These are phyloP conservation scores for Aurelia aurita complex sp. Pacific DNA, from an alignment of 30 jellyfish, hydroid and myxozoan genomes.

Conservation along the genomic window DNA sequence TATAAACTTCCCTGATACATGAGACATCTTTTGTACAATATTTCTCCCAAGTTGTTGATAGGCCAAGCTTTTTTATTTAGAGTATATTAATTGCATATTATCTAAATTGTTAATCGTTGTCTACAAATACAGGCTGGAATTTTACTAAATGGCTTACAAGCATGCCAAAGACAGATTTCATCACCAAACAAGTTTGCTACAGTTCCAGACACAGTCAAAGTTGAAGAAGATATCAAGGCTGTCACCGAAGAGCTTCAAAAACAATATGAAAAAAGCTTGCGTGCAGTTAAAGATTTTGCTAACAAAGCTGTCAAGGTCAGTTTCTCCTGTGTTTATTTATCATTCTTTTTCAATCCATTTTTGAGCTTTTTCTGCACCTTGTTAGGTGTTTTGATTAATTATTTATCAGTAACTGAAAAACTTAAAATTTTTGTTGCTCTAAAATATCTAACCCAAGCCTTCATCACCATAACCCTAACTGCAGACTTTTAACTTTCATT, in stretches of 20 bases:
- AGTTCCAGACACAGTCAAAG: slow-evolving; percentile 16
- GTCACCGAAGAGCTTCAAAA: slow-evolving; percentile 59
- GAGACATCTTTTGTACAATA: no score
- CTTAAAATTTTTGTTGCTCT: no score
- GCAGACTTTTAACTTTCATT: no score
- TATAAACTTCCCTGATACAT: no score
- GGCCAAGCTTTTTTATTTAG: neutral
- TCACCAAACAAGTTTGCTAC: slow-evolving; percentile 56
- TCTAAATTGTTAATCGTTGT: neutral
- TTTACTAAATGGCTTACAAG: slow-evolving; percentile 69
- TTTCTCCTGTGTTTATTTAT: no score
- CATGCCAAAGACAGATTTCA: slow-evolving; percentile 56
- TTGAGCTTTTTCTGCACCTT: no score
- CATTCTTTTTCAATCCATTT: no score
- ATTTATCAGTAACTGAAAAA: no score
- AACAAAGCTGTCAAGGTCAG: slow-evolving; percentile 78
- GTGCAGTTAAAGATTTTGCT: slow-evolving; percentile 60
- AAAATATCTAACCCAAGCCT: no score
- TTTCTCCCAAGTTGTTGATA: no score
- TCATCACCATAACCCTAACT: no score
- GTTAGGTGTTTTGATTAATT: no score
- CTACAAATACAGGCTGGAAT: slow-evolving; percentile 76
- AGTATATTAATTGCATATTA: neutral
- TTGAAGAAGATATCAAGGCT: slow-evolving; percentile 55
- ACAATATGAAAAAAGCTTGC: slow-evolving; percentile 71